phyloP scores from a whole-genome alignment of 2,797 vertebrate genomes.

The Parauchenoglanis ngamensis region DNA sequence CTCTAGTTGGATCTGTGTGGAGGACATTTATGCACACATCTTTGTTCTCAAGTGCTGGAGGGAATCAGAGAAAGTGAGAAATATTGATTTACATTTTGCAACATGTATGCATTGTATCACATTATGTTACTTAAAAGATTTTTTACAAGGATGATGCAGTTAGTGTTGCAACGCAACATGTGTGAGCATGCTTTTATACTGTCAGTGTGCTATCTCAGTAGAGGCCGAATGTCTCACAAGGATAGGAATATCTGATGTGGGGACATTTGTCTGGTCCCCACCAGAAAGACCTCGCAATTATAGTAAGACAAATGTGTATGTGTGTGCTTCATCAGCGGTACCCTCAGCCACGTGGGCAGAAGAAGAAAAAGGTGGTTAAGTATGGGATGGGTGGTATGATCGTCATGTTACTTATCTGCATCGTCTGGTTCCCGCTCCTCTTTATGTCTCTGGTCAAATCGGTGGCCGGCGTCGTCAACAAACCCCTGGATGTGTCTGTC shows the following conservation, averaged over 20 bases:
- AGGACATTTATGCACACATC: slow-evolving; percentile 89
- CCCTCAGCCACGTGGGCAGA: slow-evolving; percentile 93
- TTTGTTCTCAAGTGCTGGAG: slow-evolving; percentile 89
- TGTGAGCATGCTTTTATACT: background rate
- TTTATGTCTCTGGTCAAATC: slow-evolving; percentile 96
- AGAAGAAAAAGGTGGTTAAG: slow-evolving; percentile 96
- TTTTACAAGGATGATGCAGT: background rate
- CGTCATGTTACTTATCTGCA: slow-evolving; percentile 91
- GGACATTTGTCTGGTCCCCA: background rate
- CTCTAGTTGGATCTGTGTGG: slow-evolving; percentile 90
- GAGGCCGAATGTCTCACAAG: background rate
- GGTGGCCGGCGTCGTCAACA: slow-evolving; percentile 92
- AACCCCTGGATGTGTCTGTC: slow-evolving; percentile 88
- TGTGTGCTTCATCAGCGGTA: slow-evolving; percentile 83
- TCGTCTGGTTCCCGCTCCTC: slow-evolving; percentile 95
- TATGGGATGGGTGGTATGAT: slow-evolving; percentile 98
- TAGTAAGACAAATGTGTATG: slow-evolving; percentile 15
- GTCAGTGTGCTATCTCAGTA: background rate
- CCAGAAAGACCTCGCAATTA: background rate
- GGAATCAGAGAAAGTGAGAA: slow-evolving; percentile 86
- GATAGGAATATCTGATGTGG: background rate
- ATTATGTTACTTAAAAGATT: background rate
- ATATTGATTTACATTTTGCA: background rate
- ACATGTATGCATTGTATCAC: background rate
- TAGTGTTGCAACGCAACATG: background rate